These are phyloP conservation scores for Pangasianodon gigas DNA, from an alignment of 2,113 vertebrate genomes.

Conservation along the genomic window DNA sequence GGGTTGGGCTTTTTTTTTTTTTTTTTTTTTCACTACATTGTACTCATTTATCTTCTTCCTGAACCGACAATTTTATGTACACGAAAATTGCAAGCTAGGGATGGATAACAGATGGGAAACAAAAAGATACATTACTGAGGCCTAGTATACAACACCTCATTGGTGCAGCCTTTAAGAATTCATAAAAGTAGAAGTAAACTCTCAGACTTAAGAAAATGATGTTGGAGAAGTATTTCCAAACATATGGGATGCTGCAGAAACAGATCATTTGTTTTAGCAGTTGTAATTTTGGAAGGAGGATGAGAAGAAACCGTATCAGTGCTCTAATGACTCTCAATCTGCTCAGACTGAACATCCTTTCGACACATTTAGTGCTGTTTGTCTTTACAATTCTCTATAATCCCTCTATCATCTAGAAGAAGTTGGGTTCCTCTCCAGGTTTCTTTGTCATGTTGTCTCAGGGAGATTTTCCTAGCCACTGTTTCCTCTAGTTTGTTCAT, in stretches of 20 bases:
- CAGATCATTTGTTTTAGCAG: neutral
- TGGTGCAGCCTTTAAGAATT: neutral
- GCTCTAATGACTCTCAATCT: neutral
- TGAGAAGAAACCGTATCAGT: neutral
- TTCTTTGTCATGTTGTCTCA: neutral
- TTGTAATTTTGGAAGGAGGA: neutral
- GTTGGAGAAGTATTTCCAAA: neutral
- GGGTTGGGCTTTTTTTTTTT: no score
- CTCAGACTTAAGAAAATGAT: neutral
- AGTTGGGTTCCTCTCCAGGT: neutral
- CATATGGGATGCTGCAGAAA: neutral
- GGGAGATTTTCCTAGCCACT: neutral
- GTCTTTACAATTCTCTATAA: neutral
- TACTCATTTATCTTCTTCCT: neutral
- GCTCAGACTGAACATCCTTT: neutral
- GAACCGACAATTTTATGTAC: neutral
- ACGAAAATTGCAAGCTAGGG: neutral
- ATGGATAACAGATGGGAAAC: neutral
- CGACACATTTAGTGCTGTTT: neutral
- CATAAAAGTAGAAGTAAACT: neutral
- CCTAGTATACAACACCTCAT: neutral
- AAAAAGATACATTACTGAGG: no score
- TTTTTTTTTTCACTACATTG: neutral
- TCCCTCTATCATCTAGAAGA: neutral
- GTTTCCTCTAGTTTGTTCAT: neutral